A percentile compares a stretch with the other conserved stretches of the same genome.
These are phyloP conservation scores for Hedya salicella DNA, from an alignment of 2,888 invertebrate genomes.

Conservation along the genomic window DNA sequence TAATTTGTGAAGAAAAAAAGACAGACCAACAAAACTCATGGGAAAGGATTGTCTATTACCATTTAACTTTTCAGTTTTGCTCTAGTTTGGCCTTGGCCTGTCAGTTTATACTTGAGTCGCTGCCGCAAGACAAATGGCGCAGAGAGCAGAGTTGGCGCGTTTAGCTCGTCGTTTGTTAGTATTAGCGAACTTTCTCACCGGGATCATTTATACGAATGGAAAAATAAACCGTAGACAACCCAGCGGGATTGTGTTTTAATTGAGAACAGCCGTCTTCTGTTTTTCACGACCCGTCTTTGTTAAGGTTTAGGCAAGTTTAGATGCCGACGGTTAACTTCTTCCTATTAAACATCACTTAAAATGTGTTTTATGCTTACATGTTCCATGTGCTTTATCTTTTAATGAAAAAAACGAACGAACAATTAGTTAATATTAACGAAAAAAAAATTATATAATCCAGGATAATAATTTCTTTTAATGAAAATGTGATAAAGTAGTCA, in stretches of 20 bases:
- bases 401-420: not conserved
- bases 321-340: slow-evolving; percentile 10
- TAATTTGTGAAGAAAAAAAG: too few species aligned
- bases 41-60: not conserved
- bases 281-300: slow-evolving; percentile 49
- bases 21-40: not conserved
- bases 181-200: slow-evolving; percentile 66
- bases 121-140: slow-evolving; percentile 69
- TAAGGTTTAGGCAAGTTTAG: slow-evolving; percentile 45
- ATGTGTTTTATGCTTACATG: not conserved
- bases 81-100: slow-evolving; percentile 25
- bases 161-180: slow-evolving; percentile 67
- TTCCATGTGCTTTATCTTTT: not conserved
- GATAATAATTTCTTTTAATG: too few species aligned
- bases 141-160: slow-evolving; percentile 61
- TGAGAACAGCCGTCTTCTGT: slow-evolving; percentile 48
- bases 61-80: slow-evolving; percentile 16
- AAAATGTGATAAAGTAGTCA: too few species aligned
- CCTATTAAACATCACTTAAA: not conserved
- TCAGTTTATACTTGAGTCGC: slow-evolving; percentile 53
- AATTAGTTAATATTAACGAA: not conserved
- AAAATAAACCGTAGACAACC: slow-evolving; percentile 56
- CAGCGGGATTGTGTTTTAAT: slow-evolving; percentile 56
- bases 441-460: too few species aligned
- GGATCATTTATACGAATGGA: slow-evolving; percentile 70